phyloP scores from a whole-genome alignment of 2,888 invertebrate species.

The Tetramorium bicarinatum region DNA sequence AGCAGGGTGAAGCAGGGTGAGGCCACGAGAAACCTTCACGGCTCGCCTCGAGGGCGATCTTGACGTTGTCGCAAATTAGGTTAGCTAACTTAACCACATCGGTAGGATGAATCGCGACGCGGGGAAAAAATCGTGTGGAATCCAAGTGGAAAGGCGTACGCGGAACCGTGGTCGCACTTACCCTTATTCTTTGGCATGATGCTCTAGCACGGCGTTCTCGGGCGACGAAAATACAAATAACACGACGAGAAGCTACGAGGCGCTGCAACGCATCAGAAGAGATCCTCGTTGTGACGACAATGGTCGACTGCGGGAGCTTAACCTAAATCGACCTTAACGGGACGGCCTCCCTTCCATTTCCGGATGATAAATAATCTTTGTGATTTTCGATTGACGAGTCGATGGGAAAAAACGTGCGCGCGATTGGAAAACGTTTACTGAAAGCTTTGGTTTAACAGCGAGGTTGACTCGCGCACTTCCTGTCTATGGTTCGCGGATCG shows the following conservation, averaged over 20 bases:
- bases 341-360: no score
- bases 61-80: slow-evolving; percentile 76
- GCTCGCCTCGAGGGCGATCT: slow-evolving; percentile 22
- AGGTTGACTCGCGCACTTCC: neutral
- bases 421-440: neutral
- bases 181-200: slow-evolving; percentile 89
- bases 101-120: slow-evolving; percentile 34
- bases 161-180: slow-evolving; percentile 77
- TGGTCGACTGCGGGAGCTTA: neutral
- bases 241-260: neutral
- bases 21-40: slow-evolving; percentile 11
- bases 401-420: neutral
- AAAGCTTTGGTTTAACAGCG: neutral
- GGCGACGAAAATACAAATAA: slow-evolving; percentile 42
- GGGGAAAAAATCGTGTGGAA: slow-evolving; percentile 10
- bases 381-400: neutral
- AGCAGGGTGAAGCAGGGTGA: no score
- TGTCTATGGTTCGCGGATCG: neutral
- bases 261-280: slow-evolving; percentile 26
- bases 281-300: slow-evolving; percentile 55
- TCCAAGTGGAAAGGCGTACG: neutral
- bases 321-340: neutral
- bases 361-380: neutral
- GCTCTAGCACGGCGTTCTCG: slow-evolving; percentile 50
- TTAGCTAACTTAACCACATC: slow-evolving; percentile 80